Evolutionary conservation across 2,888 invertebrate genomes (phyloP), one percentile per base, ranked within the genome.

Genomic region (Leistus spinibarbis): DNA sequence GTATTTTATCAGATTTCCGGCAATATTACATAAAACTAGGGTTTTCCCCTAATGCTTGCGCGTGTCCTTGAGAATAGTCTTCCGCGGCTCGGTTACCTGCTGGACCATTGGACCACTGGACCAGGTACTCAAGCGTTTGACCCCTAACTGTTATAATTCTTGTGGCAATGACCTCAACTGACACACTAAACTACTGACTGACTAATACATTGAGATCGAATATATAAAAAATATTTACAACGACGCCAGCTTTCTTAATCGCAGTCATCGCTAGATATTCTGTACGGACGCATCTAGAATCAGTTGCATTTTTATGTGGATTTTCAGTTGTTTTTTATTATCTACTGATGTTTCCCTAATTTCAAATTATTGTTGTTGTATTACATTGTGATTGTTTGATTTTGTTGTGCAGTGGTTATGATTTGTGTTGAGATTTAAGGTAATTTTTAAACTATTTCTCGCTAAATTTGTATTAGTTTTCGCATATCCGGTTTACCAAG

Each of bases 141-240:
- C 71, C 64, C 17, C 71, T 54, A 40, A 23, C 70, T 63, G 54
- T 19, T 60, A 60, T 40, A 40, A 40, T 10, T 40, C 40, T 13
- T 19, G 20, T 20, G 60, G 16, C 72, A 72, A 65, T 66, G 65
- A 72, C 72, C 72, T 65, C 54, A 27, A 16, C 65, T 72, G 72
- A 72, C 72, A 72, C n/a, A 72, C 72, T 72, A 72, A 72, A 72
- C 72, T 72, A 72, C 65, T 72, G 72, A 72, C 24, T 60, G 60
- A 60, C 19, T 16, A 60, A 60, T 20, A 54, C 17, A 22, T 60
- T 16, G 19, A 60, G 40, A 40, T n/a, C n/a, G n/a, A n/a, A n/a
- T n/a, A n/a, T n/a, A 40, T 40, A 40, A 40, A 40, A 3, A 40
- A 40, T 40, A 40, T 40, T 13, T 10, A 40, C 40, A 7, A 13